Conservation (phyloP, 2,888 invertebrate species). For the Calliphora vomitoria region DNA sequence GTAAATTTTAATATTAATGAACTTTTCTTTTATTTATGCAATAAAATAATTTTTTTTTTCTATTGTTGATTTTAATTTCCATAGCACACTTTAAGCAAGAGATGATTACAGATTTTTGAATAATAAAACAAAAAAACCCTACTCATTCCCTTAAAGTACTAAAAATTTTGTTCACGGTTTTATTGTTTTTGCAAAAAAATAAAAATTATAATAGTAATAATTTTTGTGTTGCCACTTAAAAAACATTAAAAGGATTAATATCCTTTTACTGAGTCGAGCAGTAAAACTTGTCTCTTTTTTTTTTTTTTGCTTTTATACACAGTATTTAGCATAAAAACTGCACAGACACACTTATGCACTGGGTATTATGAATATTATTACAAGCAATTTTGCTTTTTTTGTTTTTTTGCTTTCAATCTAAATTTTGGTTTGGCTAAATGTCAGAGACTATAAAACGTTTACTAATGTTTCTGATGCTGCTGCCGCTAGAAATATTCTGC, state of each 20-base stretch:
- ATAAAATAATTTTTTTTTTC: conserved; percentile 28
- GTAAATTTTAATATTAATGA: conserved; percentile 1
- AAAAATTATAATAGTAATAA: background rate
- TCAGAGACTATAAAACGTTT: conserved; percentile 66
- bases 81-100: background rate
- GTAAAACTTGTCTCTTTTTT: background rate
- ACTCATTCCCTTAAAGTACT: conserved; percentile 8
- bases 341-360: conserved; percentile 27
- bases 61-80: conserved; percentile 43
- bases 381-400: conserved; percentile 22
- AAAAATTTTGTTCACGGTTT: conserved; percentile 14
- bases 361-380: conserved; percentile 49
- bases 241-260: conserved; percentile 65
- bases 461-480: conserved; percentile 20
- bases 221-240: conserved; percentile 58
- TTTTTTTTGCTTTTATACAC: conserved; percentile 12
- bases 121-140: background rate
- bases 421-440: conserved; percentile 55
- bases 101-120: conserved; percentile 2
- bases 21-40: conserved; percentile 26
- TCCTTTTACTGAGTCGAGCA: conserved; percentile 33
- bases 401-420: conserved; percentile 24
- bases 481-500: background rate
- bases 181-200: background rate
- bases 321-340: conserved; percentile 54